Base-by-base conservation (phyloP, 2,797 vertebrate genomes). In the Eulemur albifrons region DNA sequence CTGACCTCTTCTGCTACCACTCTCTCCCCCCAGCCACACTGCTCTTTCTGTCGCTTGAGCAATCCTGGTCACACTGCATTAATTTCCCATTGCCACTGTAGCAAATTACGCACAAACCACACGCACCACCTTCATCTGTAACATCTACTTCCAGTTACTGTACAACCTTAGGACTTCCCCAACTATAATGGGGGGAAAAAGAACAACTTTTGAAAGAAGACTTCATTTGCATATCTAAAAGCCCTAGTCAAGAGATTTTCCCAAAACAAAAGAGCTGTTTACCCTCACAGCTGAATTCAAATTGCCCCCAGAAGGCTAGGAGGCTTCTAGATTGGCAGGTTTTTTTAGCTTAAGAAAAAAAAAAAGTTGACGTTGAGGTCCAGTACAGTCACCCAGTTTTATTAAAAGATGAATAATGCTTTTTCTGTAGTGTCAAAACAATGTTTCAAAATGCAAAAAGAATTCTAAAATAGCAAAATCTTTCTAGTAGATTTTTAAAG, bases 161-260 rank as follows among this genome's bases (percentile, higher is more conserved):
- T 4, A 75, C 32, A 87, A 95, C 82, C n/a, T 93, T 69, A 90
- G 38, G 63, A 73, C 35, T 88, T 95, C 17, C 76, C 48, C 65
- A 65, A 32, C 23, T 5, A 7, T 23, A 82, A 72, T 0, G 2
- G 4, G 17, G 17, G 18, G 30, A 6, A 7, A 52, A 81, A 45
- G 17, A 54, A 59, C 25, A 84, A 21, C 50, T 90, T 89, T 32
- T 65, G 43, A 94, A 88, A 76, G 65, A 80, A 97, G 72, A 0
- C 23, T 83, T 97, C 27, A 94, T 93, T 93, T 96, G 84, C 95
- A 93, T 97, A 90, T 82, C 59, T 84, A 76, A 92, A 87, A 92
- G 54, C n/a, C 65, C 84, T 48, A 92, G 73, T 83, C 77, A 52
- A 92, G 84, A 97, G n/a, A 48, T 75, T 86, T 93, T 72, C 52